These are phyloP conservation scores for Tuta absoluta DNA, from an alignment of 2,888 invertebrate genomes.

Conservation along the genomic window DNA sequence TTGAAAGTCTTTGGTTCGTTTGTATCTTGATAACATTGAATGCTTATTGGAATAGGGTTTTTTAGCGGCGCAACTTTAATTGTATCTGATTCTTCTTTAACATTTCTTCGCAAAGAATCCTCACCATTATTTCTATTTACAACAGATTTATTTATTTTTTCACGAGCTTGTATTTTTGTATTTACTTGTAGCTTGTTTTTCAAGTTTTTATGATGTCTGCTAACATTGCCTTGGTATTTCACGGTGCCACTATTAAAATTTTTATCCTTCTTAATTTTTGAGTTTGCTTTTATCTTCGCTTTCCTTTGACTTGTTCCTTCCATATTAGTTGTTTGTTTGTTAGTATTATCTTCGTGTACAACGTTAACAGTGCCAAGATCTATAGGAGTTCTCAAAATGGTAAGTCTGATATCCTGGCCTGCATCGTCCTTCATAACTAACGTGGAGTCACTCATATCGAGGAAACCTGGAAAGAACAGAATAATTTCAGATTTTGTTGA, in stretches of 20 bases:
- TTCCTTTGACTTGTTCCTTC: constrained; percentile 3
- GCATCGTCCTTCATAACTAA: constrained; percentile 57
- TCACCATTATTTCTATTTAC: not conserved
- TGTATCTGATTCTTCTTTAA: constrained; percentile 21
- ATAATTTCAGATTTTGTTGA: not conserved
- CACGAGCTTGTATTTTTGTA: not conserved
- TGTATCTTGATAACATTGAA: constrained; percentile 39
- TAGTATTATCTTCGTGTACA: constrained; percentile 40
- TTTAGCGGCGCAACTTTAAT: constrained; percentile 45
- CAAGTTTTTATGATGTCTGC: not conserved
- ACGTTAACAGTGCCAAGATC: constrained; percentile 47
- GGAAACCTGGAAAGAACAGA: constrained; percentile 63
- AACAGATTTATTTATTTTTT: constrained; percentile 11
- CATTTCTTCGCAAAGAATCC: not conserved
- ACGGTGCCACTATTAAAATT: not conserved
- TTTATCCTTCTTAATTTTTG: not conserved
- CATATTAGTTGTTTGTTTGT: constrained; percentile 11
- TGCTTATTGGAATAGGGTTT: constrained; percentile 53
- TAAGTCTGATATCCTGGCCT: constrained; percentile 52
- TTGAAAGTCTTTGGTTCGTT: constrained; percentile 44
- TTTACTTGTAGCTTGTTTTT: not conserved
- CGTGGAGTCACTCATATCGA: constrained; percentile 55
- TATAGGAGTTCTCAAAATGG: constrained; percentile 57
- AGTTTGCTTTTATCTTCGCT: not conserved
- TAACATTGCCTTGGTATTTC: not conserved